Evolutionary conservation across 2,888 invertebrate genomes (phyloP), one percentile per base, ranked within the genome.

Genomic region (Bhutanitis thaidina): DNA sequence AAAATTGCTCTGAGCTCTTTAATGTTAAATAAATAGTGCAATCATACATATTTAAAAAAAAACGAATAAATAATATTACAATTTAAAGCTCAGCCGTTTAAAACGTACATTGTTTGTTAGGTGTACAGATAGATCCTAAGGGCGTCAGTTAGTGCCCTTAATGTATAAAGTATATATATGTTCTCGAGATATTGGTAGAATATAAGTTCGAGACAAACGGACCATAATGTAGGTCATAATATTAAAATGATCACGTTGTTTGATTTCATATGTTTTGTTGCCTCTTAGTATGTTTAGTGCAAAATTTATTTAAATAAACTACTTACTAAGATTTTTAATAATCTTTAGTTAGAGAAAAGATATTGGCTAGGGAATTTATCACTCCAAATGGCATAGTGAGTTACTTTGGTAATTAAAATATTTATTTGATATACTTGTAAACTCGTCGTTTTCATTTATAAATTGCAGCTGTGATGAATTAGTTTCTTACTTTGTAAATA

Each of bases 381-480:
- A 35, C 16, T 9, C 27, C 25, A 7, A 37, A 15, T n/a, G 38
- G 37, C 16, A 38, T 9, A 37, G 13, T 27, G 7, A 37, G 14
- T 30, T 32, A 32, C 9, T 41, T 32, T 29, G n/a, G 20, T 16
- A 12, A 34, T 34, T 32, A 15, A 47, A 39, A 39, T 12, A 38
- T 39, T 20, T 47, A 39, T 46, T 46, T 39, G 12, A n/a, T 32
- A 37, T 38, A 45, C 14, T 30, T 43, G 3, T 34, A 43, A 32
- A 16, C n/a, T 32, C 7, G 27, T 8, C 3, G 3, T 20, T 39
- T 36, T 38, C 25, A 36, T 27, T 48, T 27, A 27, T 35, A 30
- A 14, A 25, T 27, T 49, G 43, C 36, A 43, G 10, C 43, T 49
- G 49, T 49, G 49, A 49, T 49, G 30, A 38, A 16, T 45, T 25